Conservation (phyloP, 35 echinoderm and acorn worm genomes). For the Lytechinus variegatus region DNA sequence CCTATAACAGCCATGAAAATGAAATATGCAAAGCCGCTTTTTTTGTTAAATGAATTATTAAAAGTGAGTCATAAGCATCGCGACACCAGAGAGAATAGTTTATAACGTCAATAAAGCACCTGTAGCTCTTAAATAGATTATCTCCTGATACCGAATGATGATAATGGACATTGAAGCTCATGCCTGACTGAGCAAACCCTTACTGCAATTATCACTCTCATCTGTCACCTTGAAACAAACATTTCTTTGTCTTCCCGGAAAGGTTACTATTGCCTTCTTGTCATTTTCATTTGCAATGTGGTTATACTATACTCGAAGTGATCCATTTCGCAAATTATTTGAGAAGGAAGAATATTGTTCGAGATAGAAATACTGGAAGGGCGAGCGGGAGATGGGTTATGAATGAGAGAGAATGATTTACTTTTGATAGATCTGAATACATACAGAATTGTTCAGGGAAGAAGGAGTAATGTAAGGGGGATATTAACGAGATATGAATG, state of each 20-base stretch:
- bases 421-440: neutral
- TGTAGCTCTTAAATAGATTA: neutral
- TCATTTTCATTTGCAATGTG: neutral
- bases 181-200: neutral
- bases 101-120: neutral
- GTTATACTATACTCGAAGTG: neutral
- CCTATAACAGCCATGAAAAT: too few species aligned
- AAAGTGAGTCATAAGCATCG: neutral
- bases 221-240: neutral
- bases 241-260: neutral
- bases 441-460: neutral
- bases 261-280: neutral
- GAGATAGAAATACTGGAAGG: neutral
- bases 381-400: neutral
- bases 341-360: neutral
- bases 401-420: too few species aligned
- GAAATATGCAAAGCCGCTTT: neutral
- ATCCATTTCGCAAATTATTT: neutral
- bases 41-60: neutral
- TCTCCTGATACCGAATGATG: neutral
- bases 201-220: neutral
- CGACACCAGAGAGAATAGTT: neutral
- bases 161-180: neutral
- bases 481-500: neutral
- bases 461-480: neutral